Evolutionary conservation across 2,113 vertebrate species (phyloP).

Genomic region (Hassar affinis): DNA sequence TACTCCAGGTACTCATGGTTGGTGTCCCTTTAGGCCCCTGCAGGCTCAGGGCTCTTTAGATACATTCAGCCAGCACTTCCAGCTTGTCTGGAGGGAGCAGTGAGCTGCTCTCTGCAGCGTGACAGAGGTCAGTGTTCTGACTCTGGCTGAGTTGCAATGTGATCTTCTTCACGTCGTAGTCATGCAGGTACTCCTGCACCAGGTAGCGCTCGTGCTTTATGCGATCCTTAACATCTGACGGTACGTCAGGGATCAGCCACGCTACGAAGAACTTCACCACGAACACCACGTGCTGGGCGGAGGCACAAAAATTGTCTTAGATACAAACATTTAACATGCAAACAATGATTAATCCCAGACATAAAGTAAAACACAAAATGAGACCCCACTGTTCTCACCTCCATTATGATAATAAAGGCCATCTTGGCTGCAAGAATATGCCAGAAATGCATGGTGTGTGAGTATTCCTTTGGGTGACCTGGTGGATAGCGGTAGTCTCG

Average conservation of each 20-base stretch:
- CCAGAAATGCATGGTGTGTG: slow-evolving; percentile 94
- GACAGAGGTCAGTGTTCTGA: slow-evolving; percentile 34
- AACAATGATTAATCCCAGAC: background rate
- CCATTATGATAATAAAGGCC: slow-evolving; percentile 96
- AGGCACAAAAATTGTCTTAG: slow-evolving; percentile 1
- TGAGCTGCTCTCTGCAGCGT: slow-evolving; percentile 70
- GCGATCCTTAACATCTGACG: slow-evolving; percentile 76
- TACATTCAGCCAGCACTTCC: slow-evolving; percentile 71
- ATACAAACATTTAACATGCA: background rate
- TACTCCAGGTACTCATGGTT: background rate
- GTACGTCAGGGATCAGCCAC: slow-evolving; percentile 86
- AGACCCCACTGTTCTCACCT: slow-evolving; percentile 69
- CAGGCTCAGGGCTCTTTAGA: slow-evolving; percentile 48
- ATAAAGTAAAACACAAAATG: background rate
- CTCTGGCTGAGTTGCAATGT: slow-evolving; percentile 78
- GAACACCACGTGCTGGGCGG: slow-evolving; percentile 80
- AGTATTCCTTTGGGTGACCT: slow-evolving; percentile 80
- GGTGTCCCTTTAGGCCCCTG: background rate
- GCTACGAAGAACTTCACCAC: slow-evolving; percentile 83
- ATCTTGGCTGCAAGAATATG: slow-evolving; percentile 90
- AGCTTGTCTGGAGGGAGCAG: slow-evolving; percentile 72
- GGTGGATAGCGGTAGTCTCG: slow-evolving; percentile 91
- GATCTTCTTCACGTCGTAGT: slow-evolving; percentile 86
- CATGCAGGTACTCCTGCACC: slow-evolving; percentile 84
- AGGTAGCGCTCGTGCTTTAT: slow-evolving; percentile 82